These are phyloP conservation scores for Hippocampus guttulatus DNA, from an alignment of 2,113 vertebrate species.

Conservation along the genomic window DNA sequence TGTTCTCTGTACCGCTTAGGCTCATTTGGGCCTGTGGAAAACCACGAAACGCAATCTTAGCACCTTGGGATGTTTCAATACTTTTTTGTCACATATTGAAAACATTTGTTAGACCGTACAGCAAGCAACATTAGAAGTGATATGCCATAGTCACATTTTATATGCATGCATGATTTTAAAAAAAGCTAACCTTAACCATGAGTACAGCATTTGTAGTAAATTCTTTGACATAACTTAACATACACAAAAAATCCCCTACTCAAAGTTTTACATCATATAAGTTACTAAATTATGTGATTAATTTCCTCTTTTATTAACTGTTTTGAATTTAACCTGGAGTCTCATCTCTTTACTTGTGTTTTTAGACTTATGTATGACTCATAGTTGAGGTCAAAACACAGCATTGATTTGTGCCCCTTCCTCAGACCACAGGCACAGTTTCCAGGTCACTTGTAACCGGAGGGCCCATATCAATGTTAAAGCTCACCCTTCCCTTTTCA, in stretches of 20 bases:
- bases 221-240: neutral
- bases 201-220: neutral
- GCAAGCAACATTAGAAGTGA: neutral
- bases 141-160: neutral
- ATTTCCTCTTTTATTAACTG: neutral
- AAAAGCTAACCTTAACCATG: neutral
- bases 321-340: neutral
- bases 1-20: no score
- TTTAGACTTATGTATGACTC: neutral
- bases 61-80: no score
- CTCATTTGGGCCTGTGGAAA: no score
- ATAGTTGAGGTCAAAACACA: slow-evolving; percentile 4
- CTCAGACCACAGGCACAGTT: slow-evolving; percentile 22
- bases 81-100: no score
- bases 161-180: neutral
- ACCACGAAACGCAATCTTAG: no score
- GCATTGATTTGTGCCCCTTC: slow-evolving; percentile 22
- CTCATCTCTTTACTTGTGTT: neutral
- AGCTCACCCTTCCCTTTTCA: slow-evolving; percentile 30
- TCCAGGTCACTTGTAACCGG: slow-evolving; percentile 35
- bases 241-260: no score
- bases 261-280: no score
- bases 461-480: slow-evolving; percentile 38
- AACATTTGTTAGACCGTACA: no score
- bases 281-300: neutral